Conservation (phyloP, 2,113 vertebrate genomes). For the Heptranchias perlo region DNA sequence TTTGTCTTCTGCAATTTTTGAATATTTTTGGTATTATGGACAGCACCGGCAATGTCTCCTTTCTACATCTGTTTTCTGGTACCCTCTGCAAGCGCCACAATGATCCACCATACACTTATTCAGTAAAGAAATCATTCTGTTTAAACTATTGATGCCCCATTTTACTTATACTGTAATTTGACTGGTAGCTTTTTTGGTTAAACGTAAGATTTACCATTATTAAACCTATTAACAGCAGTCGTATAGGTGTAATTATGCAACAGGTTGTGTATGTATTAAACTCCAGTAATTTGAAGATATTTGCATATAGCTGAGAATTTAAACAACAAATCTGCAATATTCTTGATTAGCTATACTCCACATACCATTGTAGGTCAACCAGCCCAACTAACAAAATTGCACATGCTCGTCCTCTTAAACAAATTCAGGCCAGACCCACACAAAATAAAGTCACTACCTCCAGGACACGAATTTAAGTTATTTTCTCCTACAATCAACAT, state of each 20-base stretch:
- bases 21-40: background rate
- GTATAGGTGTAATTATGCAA: background rate
- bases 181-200: background rate
- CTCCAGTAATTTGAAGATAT: background rate
- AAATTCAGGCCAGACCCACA: background rate
- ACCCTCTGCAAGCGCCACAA: background rate
- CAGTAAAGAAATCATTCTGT: background rate
- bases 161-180: background rate
- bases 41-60: background rate
- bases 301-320: background rate
- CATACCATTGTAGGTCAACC: background rate
- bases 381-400: background rate
- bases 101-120: background rate
- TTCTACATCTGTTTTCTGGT: background rate
- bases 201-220: background rate
- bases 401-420: background rate
- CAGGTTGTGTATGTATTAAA: background rate
- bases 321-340: background rate
- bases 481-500: background rate
- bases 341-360: background rate
- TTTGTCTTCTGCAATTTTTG: background rate
- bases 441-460: too few relatives aligned
- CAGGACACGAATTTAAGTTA: background rate
- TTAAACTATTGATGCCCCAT: background rate
- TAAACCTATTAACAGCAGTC: background rate